A percentile compares a stretch with the other conserved stretches of the same genome.
phyloP scores from a whole-genome alignment of 2,113 vertebrate species.

The Aramus guarauna region DNA sequence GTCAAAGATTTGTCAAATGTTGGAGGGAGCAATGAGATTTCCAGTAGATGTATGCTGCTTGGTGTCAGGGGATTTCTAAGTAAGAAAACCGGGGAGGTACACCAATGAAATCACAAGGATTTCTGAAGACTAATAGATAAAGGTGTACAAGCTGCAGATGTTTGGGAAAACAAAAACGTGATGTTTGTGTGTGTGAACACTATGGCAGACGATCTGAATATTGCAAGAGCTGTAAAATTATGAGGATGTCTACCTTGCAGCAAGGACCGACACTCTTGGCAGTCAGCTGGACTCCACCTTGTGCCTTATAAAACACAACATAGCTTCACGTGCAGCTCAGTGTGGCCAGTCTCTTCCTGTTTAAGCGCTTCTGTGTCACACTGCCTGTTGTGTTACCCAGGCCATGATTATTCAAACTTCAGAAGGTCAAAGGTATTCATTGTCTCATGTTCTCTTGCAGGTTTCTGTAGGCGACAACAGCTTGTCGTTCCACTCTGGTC shows the following conservation, averaged over 20 bases:
- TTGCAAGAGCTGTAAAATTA: neutral
- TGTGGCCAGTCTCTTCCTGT: neutral
- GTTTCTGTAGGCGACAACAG: slow-evolving; percentile 62
- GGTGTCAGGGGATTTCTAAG: neutral
- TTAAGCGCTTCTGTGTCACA: neutral
- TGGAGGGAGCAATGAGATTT: neutral
- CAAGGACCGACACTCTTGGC: neutral
- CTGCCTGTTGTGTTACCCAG: neutral
- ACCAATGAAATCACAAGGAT: neutral
- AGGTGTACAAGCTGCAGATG: neutral
- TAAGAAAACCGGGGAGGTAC: neutral
- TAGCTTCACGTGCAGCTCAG: neutral
- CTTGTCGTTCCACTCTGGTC: neutral
- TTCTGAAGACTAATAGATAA: neutral
- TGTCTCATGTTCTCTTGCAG: slow-evolving; percentile 39
- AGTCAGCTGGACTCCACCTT: slow-evolving; percentile 8
- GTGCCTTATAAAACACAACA: neutral
- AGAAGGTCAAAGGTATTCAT: neutral
- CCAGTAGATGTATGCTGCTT: neutral
- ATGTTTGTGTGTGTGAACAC: neutral
- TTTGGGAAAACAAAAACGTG: neutral
- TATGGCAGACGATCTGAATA: neutral
- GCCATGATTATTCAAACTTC: neutral
- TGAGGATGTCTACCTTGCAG: neutral
- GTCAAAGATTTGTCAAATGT: neutral